A percentile compares a stretch with the other conserved stretches of the same genome.
Evolutionary conservation across 2,113 vertebrate genomes (phyloP).

Genomic region (Macquaria ambigua): DNA sequence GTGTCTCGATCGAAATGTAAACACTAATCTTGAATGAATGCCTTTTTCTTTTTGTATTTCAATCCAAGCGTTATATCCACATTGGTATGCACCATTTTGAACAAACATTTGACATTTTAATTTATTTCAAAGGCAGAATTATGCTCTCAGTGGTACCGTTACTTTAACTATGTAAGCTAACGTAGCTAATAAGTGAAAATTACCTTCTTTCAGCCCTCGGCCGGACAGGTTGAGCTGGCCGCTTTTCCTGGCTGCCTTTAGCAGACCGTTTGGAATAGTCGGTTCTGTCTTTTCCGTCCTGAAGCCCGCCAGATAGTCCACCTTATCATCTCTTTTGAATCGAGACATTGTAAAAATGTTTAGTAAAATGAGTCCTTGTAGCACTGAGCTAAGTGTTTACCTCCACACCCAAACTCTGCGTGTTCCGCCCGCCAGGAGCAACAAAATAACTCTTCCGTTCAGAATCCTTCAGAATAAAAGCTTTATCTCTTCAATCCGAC

Average conservation of each 20-base stretch:
- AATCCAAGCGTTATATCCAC: background rate
- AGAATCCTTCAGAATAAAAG: conserved; percentile 26
- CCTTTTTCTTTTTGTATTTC: background rate
- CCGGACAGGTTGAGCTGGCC: conserved; percentile 92
- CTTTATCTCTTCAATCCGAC: background rate
- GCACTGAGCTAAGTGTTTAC: background rate
- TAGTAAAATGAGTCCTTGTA: fast-evolving
- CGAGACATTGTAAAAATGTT: conserved; percentile 77
- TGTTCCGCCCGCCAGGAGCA: background rate
- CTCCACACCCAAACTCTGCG: background rate
- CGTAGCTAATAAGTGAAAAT: background rate
- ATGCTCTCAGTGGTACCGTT: background rate
- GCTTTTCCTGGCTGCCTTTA: conserved; percentile 90
- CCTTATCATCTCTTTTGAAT: conserved; percentile 63
- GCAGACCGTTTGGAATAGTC: conserved; percentile 84
- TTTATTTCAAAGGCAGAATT: no score
- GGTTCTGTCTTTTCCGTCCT: conserved; percentile 52
- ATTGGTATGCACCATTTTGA: no score
- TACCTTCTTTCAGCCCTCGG: conserved; percentile 89
- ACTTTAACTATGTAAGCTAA: no score
- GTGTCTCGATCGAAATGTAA: background rate
- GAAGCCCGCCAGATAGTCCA: conserved; percentile 84
- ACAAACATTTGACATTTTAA: no score
- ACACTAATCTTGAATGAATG: background rate
- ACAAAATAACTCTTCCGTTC: background rate